Conservation (phyloP, 2,797 vertebrate genomes). For the Onychomys torridus region DNA sequence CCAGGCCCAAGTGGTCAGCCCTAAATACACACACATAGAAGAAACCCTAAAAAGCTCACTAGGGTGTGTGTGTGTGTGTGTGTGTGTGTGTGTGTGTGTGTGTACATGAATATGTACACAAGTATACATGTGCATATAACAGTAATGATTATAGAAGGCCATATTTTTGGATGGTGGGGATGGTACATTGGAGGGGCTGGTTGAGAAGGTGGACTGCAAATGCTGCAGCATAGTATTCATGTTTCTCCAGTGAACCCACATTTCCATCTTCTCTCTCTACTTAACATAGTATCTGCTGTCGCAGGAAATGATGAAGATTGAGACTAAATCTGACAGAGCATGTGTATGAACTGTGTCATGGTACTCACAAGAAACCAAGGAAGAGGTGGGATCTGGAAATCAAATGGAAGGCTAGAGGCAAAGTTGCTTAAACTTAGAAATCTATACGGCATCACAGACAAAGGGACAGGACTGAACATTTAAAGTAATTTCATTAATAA, state of each 20-base stretch:
- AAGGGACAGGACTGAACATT: slow-evolving; percentile 6
- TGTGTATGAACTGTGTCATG: not conserved
- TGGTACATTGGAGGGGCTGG: not conserved
- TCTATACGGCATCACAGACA: slow-evolving; percentile 4
- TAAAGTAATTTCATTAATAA: slow-evolving; percentile 61
- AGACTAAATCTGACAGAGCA: not conserved
- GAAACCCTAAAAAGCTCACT: too few relatives aligned
- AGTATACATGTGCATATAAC: not conserved
- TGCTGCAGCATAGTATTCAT: not conserved
- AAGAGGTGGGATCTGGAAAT: slow-evolving; percentile 22
- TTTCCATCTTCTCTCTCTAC: not conserved
- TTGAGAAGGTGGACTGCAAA: not conserved
- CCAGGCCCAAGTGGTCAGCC: not conserved
- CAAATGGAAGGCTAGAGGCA: not conserved
- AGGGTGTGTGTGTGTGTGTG: not conserved
- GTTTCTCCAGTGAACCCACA: not conserved
- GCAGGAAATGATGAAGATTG: not conserved
- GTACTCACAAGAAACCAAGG: not conserved
- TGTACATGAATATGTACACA: not conserved
- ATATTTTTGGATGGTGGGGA: not conserved
- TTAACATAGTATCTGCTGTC: not conserved
- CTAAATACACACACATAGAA: not conserved
- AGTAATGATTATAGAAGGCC: not conserved
- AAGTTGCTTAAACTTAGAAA: slow-evolving; percentile 33
- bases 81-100: not conserved